phyloP scores from a whole-genome alignment of 2,797 vertebrate genomes.

The Pampus argenteus region DNA sequence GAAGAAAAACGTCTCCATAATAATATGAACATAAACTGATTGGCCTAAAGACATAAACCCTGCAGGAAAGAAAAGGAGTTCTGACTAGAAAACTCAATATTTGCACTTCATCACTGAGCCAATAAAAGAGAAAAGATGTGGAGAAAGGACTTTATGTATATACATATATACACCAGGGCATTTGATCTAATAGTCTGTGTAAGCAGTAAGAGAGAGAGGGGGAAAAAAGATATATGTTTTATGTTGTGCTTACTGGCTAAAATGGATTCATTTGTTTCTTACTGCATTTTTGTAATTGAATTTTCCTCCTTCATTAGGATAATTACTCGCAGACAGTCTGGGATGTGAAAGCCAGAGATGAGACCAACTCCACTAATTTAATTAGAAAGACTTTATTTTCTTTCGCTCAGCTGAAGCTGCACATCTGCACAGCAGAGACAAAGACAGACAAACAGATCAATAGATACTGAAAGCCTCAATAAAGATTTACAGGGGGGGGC shows the following conservation, averaged over 20 bases:
- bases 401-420: constrained; percentile 45
- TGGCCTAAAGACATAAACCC: background rate
- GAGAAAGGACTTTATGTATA: background rate
- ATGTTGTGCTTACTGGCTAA: constrained; percentile 45
- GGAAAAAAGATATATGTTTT: constrained; percentile 48
- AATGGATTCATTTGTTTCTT: constrained; percentile 67
- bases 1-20: constrained; percentile 10
- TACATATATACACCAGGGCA: background rate
- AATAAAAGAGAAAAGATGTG: constrained; percentile 18
- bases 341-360: constrained; percentile 48
- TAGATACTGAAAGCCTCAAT: background rate
- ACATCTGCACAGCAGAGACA: background rate
- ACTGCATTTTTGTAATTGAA: constrained; percentile 73
- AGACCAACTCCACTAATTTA: constrained; percentile 61
- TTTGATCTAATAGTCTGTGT: constrained; percentile 37
- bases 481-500: constrained; percentile 6
- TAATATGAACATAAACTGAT: constrained; percentile 25
- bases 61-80: constrained; percentile 10
- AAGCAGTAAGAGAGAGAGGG: constrained; percentile 24
- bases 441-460: background rate
- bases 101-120: constrained; percentile 25
- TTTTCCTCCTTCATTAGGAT: constrained; percentile 69
- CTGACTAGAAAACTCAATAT: constrained; percentile 21
- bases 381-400: constrained; percentile 50
- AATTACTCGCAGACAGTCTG: constrained; percentile 71